Evolutionary conservation across 2,113 vertebrate species (phyloP).

Genomic region (Peromyscus maniculatus): DNA sequence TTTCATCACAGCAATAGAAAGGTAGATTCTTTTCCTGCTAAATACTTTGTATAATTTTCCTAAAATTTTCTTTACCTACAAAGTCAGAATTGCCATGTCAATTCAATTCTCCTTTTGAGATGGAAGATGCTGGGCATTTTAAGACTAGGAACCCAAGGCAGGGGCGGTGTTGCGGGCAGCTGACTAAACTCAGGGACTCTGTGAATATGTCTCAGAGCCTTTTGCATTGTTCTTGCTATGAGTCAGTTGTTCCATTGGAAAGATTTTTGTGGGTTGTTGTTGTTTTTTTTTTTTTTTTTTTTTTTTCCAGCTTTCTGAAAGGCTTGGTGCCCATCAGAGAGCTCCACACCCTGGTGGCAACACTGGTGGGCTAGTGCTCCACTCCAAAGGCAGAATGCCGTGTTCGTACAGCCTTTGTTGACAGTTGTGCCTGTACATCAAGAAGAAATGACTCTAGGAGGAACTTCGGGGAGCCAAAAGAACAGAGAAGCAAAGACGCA

Average conservation of each 20-base stretch:
- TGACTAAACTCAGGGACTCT: background rate
- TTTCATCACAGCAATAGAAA: background rate
- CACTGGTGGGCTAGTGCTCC: background rate
- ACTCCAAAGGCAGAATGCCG: constrained; percentile 29
- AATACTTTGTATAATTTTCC: constrained; percentile 32
- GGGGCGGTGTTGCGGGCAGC: background rate
- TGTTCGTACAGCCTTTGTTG: constrained; percentile 58
- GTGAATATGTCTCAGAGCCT: background rate
- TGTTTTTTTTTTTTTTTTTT: background rate
- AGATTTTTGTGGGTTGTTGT: background rate
- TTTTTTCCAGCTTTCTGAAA: constrained; percentile 29
- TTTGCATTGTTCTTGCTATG: background rate
- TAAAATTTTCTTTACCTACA: background rate
- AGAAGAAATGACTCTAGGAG: constrained; percentile 50
- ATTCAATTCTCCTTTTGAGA: constrained; percentile 1
- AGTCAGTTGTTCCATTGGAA: background rate
- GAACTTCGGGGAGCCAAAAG: background rate
- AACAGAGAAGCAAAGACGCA: background rate
- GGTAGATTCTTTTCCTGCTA: background rate
- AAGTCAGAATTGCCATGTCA: background rate
- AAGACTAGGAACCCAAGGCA: background rate
- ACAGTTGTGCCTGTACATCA: constrained; percentile 2
- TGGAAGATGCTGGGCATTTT: background rate
- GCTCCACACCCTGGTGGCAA: background rate
- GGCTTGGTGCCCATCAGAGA: background rate